Percentiles rank a stretch among this genome's conserved stretches.
phyloP scores from a whole-genome alignment of 2,797 vertebrate genomes.

The Crocodylus rhombifer region DNA sequence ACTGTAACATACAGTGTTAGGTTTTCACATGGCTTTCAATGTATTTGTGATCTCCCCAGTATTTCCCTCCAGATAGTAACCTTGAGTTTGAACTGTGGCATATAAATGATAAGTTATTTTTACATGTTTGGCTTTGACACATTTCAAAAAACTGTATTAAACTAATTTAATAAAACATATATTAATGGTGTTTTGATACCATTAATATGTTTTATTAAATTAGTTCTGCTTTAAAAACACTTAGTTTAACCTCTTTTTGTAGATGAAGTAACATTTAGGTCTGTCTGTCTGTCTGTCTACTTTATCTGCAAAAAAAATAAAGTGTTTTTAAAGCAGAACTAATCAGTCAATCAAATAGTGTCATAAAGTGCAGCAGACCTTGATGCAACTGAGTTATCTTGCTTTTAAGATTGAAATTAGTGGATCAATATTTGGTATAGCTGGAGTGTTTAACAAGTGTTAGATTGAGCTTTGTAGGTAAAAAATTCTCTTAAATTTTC shows the following conservation, averaged over 20 bases:
- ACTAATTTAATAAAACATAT: no score
- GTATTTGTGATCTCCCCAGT: background rate
- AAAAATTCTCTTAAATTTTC: background rate
- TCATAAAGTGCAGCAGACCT: background rate
- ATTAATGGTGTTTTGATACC: background rate
- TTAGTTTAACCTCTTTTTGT: background rate
- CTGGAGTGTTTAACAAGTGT: background rate
- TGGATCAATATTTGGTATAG: background rate
- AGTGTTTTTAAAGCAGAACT: no score
- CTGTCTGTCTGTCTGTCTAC: no score
- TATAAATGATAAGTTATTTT: slow-evolving; percentile 19
- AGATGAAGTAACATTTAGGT: background rate
- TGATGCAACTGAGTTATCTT: background rate
- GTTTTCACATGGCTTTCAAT: background rate
- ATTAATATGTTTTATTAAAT: background rate
- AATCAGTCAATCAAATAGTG: background rate
- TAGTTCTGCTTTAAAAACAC: background rate
- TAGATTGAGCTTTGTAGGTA: background rate
- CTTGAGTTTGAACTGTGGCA: background rate
- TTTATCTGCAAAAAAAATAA: no score
- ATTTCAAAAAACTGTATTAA: background rate
- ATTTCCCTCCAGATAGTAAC: background rate
- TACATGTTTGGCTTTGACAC: background rate
- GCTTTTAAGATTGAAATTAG: background rate
- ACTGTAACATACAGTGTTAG: background rate